Evolutionary conservation across 2,888 invertebrate genomes (phyloP).

Genomic region (Chymomyza caudatula): DNA sequence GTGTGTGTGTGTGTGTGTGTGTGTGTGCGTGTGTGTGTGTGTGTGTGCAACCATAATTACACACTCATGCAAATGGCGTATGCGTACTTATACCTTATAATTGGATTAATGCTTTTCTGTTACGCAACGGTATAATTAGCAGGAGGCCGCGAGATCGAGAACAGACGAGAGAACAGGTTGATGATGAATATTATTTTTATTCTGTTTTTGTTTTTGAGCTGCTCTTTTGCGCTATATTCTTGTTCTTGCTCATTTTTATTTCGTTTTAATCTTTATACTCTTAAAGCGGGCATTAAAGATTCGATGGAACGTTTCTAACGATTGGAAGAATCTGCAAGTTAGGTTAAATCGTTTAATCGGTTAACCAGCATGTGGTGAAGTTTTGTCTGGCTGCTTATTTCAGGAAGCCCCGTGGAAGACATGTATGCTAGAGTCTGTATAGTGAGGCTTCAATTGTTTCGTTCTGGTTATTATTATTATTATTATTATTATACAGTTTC

Average conservation of each 20-base stretch:
- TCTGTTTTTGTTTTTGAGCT: background rate
- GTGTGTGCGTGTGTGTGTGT: too few relatives aligned
- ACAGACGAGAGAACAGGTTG: background rate
- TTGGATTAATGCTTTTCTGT: constrained; percentile 49
- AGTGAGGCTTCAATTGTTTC: too few relatives aligned
- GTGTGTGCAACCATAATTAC: background rate
- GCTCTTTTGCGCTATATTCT: background rate
- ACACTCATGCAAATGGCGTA: background rate
- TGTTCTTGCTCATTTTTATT: background rate
- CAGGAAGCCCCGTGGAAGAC: too few relatives aligned
- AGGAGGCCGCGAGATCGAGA: background rate
- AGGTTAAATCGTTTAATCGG: background rate
- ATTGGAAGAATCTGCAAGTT: background rate
- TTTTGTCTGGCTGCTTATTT: too few relatives aligned
- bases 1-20: background rate
- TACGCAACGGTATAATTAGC: constrained; percentile 1
- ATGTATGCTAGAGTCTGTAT: too few relatives aligned
- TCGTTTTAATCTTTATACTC: background rate
- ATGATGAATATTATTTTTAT: background rate
- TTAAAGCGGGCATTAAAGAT: background rate
- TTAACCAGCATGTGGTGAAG: too few relatives aligned
- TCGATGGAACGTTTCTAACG: background rate
- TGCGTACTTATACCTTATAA: constrained; percentile 28
- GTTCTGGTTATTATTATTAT: too few relatives aligned
- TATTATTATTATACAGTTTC: too few relatives aligned